A percentile compares a stretch with the other conserved stretches of the same genome.
phyloP scores from a whole-genome alignment of 2,888 invertebrate genomes.

The Thumatha senex region DNA sequence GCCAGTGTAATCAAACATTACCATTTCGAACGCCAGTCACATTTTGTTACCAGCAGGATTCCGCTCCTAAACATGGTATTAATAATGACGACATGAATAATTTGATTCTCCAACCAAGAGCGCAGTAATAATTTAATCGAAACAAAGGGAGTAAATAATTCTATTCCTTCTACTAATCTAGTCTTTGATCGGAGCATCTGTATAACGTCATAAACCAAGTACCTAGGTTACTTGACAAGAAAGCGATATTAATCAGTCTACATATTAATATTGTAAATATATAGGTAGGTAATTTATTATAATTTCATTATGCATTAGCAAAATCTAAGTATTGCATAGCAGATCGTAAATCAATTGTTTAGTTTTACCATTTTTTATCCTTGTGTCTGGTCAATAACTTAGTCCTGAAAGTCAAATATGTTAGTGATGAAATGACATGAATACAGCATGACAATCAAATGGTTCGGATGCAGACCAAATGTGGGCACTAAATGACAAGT shows the following conservation, averaged over 20 bases:
- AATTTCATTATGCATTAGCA: conserved; percentile 48
- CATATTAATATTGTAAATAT: conserved; percentile 18
- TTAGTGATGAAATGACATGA: conserved; percentile 78
- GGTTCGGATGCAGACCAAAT: conserved; percentile 12
- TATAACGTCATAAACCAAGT: no score
- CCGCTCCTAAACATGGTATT: no score
- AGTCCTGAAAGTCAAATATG: conserved; percentile 90
- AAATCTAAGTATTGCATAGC: conserved; percentile 65
- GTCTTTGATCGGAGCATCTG: no score
- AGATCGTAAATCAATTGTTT: conserved; percentile 53
- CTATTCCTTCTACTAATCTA: no score
- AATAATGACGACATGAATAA: no score
- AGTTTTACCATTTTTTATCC: conserved; percentile 92
- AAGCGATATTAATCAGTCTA: conserved; percentile 18
- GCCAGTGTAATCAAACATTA: no score
- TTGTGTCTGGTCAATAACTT: conserved; percentile 93
- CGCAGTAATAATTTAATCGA: no score
- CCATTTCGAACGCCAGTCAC: no score
- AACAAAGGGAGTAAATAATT: no score
- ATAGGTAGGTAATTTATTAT: conserved; percentile 1
- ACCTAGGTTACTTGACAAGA: conserved; percentile 4
- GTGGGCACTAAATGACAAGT: background rate
- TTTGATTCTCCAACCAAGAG: no score
- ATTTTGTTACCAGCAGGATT: no score
- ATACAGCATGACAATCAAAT: conserved; percentile 41